Percentiles rank a stretch among this genome's conserved stretches.
Conservation (phyloP, 1,140 invertebrate genomes). For the Psilanteris sp. region DNA sequence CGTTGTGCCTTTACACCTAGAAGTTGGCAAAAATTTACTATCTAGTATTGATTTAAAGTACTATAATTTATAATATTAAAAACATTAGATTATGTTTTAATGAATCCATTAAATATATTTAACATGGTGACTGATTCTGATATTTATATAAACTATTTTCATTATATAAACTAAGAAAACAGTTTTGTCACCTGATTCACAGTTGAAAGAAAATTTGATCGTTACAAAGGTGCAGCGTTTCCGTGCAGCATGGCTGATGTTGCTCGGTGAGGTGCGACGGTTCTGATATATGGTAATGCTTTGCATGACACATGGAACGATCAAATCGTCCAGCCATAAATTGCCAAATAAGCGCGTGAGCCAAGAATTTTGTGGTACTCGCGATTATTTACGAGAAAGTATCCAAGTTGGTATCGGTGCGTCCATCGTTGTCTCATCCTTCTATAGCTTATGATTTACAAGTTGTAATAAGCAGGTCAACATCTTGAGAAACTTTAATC, state of each 20-base stretch:
- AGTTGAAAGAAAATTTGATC: conserved; percentile 35
- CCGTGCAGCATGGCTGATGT: conserved; percentile 23
- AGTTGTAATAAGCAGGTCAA: too few species aligned
- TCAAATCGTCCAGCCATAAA: conserved; percentile 70
- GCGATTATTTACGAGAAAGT: conserved; percentile 70
- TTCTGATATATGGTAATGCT: conserved; percentile 70
- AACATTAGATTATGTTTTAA: too few species aligned
- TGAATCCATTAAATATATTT: too few species aligned
- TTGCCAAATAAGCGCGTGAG: conserved; percentile 67
- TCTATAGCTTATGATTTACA: conserved; percentile 61
- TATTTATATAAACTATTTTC: too few species aligned
- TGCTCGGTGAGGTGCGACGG: conserved; percentile 42
- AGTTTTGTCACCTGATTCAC: conserved; percentile 1
- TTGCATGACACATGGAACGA: conserved; percentile 72
- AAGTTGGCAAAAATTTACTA: too few species aligned
- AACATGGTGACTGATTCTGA: too few species aligned
- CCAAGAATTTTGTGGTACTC: conserved; percentile 67
- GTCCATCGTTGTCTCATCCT: conserved; percentile 43
- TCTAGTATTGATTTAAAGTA: too few species aligned
- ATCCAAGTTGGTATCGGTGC: conserved; percentile 58
- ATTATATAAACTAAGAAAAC: too few species aligned
- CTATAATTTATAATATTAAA: too few species aligned
- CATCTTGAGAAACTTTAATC: too few species aligned
- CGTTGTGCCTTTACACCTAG: too few species aligned
- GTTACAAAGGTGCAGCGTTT: conserved; percentile 64